Conservation (phyloP, 2,888 invertebrate genomes). For the Resseliella maxima region DNA sequence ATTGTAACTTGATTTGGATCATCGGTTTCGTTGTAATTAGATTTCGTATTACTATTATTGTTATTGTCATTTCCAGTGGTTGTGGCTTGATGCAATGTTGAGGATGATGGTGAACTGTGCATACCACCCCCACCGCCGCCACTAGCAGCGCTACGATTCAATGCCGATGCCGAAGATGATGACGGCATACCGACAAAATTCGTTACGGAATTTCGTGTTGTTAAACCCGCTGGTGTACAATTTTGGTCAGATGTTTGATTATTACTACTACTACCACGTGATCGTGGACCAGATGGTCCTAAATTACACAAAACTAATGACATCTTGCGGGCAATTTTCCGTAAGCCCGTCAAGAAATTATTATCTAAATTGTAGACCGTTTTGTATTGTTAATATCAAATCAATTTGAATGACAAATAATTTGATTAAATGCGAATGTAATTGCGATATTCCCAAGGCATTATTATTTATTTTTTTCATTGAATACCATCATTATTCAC, state of each 20-base stretch:
- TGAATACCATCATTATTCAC: neutral
- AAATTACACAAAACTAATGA: slow-evolving; percentile 64
- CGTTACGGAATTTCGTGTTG: neutral
- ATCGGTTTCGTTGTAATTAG: slow-evolving; percentile 82
- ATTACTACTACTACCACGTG: no score
- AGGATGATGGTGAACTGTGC: slow-evolving; percentile 58
- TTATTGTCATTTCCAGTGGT: slow-evolving; percentile 69
- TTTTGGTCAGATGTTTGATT: slow-evolving; percentile 23
- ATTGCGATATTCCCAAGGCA: neutral
- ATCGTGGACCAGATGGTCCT: slow-evolving; percentile 58
- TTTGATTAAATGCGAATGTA: neutral
- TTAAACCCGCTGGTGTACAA: slow-evolving; percentile 37
- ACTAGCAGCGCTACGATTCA: slow-evolving; percentile 58
- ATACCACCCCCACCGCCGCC: no score
- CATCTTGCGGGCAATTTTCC: slow-evolving; percentile 61
- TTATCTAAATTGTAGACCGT: slow-evolving; percentile 59
- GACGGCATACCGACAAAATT: neutral
- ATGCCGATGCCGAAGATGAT: slow-evolving; percentile 69
- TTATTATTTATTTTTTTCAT: neutral
- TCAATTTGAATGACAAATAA: neutral
- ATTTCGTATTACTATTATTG: slow-evolving; percentile 63
- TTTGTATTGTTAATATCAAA: slow-evolving; percentile 26
- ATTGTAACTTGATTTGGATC: slow-evolving; percentile 89
- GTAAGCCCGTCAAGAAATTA: slow-evolving; percentile 58
- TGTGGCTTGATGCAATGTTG: slow-evolving; percentile 60